Evolutionary conservation across 2,888 invertebrate genomes (phyloP).

Genomic region (Tetragonisca angustula): DNA sequence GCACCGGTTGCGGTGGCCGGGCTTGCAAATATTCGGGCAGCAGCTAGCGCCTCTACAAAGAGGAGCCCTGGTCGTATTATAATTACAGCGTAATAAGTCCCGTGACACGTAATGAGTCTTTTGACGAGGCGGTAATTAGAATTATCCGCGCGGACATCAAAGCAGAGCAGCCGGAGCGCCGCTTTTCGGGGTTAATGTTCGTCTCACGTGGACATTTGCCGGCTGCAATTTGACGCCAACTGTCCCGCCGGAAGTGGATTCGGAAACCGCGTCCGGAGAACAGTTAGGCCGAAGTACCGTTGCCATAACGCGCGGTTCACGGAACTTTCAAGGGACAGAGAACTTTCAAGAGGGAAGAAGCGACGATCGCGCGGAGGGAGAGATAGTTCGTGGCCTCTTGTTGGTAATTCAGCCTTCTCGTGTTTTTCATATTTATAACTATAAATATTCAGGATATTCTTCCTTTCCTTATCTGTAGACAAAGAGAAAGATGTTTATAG

Average conservation of each 20-base stretch:
- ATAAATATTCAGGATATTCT: no score
- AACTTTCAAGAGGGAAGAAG: conserved; percentile 19
- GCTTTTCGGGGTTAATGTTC: conserved; percentile 52
- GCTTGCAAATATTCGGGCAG: conserved; percentile 10
- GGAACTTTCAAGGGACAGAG: conserved; percentile 36
- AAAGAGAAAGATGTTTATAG: no score
- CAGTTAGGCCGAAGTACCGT: conserved; percentile 70
- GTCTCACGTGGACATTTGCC: conserved; percentile 52
- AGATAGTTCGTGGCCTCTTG: no score
- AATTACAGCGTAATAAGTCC: conserved; percentile 54
- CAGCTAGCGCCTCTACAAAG: conserved; percentile 10
- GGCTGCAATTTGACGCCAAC: conserved; percentile 70
- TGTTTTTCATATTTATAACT: no score
- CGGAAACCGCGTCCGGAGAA: conserved; percentile 71
- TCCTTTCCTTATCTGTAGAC: no score
- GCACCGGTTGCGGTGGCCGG: neutral
- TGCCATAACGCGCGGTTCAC: conserved; percentile 55
- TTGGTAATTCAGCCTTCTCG: no score
- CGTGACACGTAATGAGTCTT: conserved; percentile 54
- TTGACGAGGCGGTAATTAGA: conserved; percentile 54
- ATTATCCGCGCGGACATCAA: conserved; percentile 50
- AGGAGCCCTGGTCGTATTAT: conserved; percentile 24
- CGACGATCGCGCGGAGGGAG: neutral
- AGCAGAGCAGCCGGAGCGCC: conserved; percentile 2
- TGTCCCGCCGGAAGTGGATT: conserved; percentile 73